Conservation (phyloP, 1,140 invertebrate species). For the Metopolophium dirhodum region DNA sequence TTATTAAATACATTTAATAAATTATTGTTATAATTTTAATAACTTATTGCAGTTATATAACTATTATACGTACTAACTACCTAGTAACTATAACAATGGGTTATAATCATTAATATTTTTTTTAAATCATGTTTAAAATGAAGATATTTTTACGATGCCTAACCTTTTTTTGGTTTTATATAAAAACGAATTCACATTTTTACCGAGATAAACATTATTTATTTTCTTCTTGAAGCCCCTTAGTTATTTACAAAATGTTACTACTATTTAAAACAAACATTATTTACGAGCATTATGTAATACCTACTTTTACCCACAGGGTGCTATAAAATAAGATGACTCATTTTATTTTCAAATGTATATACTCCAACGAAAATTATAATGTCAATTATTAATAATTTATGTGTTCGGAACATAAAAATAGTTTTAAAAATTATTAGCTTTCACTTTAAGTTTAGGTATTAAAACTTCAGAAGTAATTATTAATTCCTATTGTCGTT, state of each 20-base stretch:
- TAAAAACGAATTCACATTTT: neutral
- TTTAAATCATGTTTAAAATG: neutral
- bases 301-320: neutral
- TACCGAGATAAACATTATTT: neutral
- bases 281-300: neutral
- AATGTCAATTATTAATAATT: constrained; percentile 12
- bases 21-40: neutral
- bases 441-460: neutral
- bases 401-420: neutral
- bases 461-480: neutral
- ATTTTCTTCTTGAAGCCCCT: neutral
- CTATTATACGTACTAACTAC: no score
- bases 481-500: neutral
- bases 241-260: neutral
- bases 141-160: neutral
- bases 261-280: constrained; percentile 28
- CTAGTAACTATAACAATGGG: neutral
- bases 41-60: neutral
- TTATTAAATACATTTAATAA: neutral
- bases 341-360: neutral
- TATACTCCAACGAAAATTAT: neutral
- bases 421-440: constrained; percentile 1
- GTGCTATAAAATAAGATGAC: constrained; percentile 11
- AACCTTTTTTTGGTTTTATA: neutral
- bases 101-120: neutral